These are phyloP conservation scores for Andrena hattorfiana DNA, from an alignment of 2,888 invertebrate species.

Conservation along the genomic window DNA sequence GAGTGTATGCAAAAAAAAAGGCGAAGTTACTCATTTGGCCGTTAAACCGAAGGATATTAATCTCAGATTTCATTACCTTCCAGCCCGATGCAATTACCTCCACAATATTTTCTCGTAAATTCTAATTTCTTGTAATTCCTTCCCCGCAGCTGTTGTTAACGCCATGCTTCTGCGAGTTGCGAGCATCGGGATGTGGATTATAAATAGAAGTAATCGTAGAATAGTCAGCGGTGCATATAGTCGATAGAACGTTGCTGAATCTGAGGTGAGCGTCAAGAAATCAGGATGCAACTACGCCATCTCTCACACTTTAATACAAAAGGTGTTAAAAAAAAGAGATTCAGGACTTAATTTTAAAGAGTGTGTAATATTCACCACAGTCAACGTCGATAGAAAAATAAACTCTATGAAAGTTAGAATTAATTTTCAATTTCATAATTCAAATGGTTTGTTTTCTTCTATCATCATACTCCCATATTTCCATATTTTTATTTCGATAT, in stretches of 20 bases:
- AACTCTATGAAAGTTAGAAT: too few species aligned
- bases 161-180: background rate
- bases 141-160: background rate
- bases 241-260: background rate
- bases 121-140: conserved; percentile 1
- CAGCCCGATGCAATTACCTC: background rate
- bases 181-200: background rate
- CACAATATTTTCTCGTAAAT: background rate
- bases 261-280: too few species aligned
- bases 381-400: too few species aligned
- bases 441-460: too few species aligned
- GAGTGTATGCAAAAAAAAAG: background rate
- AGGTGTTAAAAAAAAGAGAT: too few species aligned
- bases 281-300: too few species aligned
- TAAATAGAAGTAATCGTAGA: conserved; percentile 1
- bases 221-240: background rate
- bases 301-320: too few species aligned
- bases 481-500: too few species aligned
- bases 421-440: too few species aligned
- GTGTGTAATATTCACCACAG: too few species aligned
- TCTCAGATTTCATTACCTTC: conserved; percentile 17
- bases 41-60: conserved; percentile 8
- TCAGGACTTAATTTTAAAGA: too few species aligned
- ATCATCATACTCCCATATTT: too few species aligned
- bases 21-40: background rate